Base-by-base conservation (phyloP, 2,113 vertebrate genomes). In the Coptodon bakossiorum region DNA sequence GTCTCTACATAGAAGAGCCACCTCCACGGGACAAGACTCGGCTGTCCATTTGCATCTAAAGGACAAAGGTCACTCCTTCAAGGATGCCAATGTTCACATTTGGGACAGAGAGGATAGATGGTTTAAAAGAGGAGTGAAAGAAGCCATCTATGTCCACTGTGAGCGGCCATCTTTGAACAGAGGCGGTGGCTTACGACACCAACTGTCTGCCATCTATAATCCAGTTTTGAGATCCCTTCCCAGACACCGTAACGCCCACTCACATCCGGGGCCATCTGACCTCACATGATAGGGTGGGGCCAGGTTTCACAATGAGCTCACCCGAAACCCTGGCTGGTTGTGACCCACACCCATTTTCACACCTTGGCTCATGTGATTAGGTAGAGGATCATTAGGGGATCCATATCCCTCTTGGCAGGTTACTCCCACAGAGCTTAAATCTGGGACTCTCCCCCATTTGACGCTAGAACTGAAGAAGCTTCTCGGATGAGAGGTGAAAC, bases 291-390 rank as follows among this genome's bases (percentile, higher is more conserved):
- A 16, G 7, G 24, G 7, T 57, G 56, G 24, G 56, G 56, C 56
- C 0, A 57, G 7, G 13, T 9, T 57, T 57, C 56, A 29, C 56
- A 57, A 57, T 57, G 54, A 57, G 4, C 24, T 8, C 24, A 57
- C 4, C 54, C 2, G 0, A 57, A 29, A 57, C 12, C 24, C 2
- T 57, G 56, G 7, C 13, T 57, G 7, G 0, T 57, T 57, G 24
- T 29, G 56, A 57, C 24, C 0, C 1, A 57, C 13, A 57, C 0
- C 54, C 0, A 0, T 0, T 16, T 57, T 57, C 54, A 29, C 54
- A 16, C 56, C 29, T 59, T 16, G 48, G 3, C 56, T 59, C 2
- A 1, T 1, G 56, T 5, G 24, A 59, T 59, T 59, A 29, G 24
- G 56, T 59, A 59, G 7, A 59, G 7, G 27, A 2, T 59, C 56